Conservation (phyloP, 2,797 vertebrate genomes). For the Gastrophryne carolinensis region DNA sequence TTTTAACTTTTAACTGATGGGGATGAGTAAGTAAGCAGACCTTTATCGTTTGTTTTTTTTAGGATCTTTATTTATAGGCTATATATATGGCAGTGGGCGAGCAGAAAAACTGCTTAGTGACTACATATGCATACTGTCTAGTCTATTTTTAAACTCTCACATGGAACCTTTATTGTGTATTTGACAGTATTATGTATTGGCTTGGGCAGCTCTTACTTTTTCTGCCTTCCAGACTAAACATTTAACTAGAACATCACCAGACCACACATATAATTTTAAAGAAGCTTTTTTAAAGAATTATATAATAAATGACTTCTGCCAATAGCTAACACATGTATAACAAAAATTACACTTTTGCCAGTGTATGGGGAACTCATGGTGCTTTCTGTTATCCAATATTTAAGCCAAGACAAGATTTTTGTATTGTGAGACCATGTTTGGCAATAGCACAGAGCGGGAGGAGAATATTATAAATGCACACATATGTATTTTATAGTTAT, state of each 20-base stretch:
- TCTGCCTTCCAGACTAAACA: constrained; percentile 19
- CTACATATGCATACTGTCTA: background rate
- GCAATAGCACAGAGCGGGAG: background rate
- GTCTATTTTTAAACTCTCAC: background rate
- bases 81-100: background rate
- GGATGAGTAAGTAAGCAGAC: too few species aligned
- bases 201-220: background rate
- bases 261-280: constrained; percentile 21
- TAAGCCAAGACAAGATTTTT: too few species aligned
- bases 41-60: too few species aligned
- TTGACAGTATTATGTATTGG: background rate
- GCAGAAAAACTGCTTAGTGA: background rate
- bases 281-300: background rate
- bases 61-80: too few species aligned
- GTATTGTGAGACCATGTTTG: too few species aligned
- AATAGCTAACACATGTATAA: background rate
- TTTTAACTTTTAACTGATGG: too few species aligned
- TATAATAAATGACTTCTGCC: background rate
- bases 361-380: too few species aligned
- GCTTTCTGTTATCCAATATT: too few species aligned
- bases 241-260: background rate
- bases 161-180: background rate
- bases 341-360: too few species aligned
- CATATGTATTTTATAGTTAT: too few species aligned
- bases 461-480: too few species aligned